These are phyloP conservation scores for Porites lutea DNA, from an alignment of 64 coral and sea anemone genomes.

Conservation along the genomic window DNA sequence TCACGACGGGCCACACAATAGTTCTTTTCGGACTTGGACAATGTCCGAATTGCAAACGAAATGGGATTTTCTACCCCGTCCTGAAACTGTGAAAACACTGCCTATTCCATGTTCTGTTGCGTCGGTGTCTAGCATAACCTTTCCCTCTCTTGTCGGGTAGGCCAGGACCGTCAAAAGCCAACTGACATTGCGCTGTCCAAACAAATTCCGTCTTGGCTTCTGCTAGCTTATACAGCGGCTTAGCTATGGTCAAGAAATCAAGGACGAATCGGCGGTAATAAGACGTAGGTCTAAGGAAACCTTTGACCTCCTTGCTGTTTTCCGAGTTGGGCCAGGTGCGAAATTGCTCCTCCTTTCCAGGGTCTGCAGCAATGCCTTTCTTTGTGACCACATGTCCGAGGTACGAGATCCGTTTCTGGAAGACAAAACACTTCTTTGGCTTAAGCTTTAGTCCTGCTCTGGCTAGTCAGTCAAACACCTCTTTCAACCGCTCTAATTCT, in stretches of 20 bases:
- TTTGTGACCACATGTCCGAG: slow-evolving; percentile 25
- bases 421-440: slow-evolving; percentile 55
- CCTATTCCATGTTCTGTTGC: slow-evolving; percentile 32
- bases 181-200: slow-evolving; percentile 18
- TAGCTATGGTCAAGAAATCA: slow-evolving; percentile 5
- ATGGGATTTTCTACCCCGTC: slow-evolving; percentile 24
- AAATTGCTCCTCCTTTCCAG: slow-evolving; percentile 21
- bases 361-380: background rate
- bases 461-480: slow-evolving; percentile 27
- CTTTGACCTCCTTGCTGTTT: background rate
- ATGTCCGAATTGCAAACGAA: background rate
- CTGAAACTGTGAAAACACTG: slow-evolving; percentile 26
- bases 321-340: slow-evolving; percentile 12
- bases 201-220: background rate
- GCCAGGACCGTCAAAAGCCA: background rate
- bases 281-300: slow-evolving; percentile 16
- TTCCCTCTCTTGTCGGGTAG: background rate
- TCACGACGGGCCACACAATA: slow-evolving; percentile 26
- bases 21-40: slow-evolving; percentile 21
- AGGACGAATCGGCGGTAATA: slow-evolving; percentile 22
- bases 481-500: background rate
- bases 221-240: background rate
- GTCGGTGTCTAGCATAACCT: slow-evolving; percentile 31
- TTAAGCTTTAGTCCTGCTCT: slow-evolving; percentile 50
- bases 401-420: background rate